Base-by-base conservation (phyloP, 2,888 invertebrate genomes). In the Dioctria linearis region DNA sequence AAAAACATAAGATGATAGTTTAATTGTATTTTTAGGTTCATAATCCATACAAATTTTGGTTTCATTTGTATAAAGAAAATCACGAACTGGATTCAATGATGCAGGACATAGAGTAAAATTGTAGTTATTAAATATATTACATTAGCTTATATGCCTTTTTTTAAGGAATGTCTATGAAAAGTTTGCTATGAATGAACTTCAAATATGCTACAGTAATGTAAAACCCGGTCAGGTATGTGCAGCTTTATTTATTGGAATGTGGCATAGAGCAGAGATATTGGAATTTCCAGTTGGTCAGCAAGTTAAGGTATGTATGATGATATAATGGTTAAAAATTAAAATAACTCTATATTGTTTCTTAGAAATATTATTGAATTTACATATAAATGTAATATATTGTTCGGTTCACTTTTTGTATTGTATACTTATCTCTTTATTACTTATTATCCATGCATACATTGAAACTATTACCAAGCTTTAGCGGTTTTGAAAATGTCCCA, bases 21-120 rank as follows among this genome's bases (percentile, higher is more conserved):
- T 25, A 25, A 13, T 4, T 61, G 11, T 61, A 61, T 13, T 13
- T 40, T 63, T 78, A 78, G 76, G 49, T 78, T 49, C 81, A 82
- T 61, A 82, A 78, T 61, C 82, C 82, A 6, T 82, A 73, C 40
- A 82, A 81, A 75, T 82, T 82, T 80, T 82, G 82, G 82, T 82
- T 82, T 57, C 81, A 82, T 65, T 3, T 81, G 11, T 43, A 61
- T 40, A 78, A 81, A 73, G 75, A 78, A 57, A 78, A 80, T 43
- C 25, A 73, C 39, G 82, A 82, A 59, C 54, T 82, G 13, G 82
- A 82, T 59, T 54, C 43, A 4, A 37, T 82, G 13, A 82, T 82
- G 82, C 54, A 80, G 9, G 65, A 82, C 51, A 71, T 82, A 5
- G 82, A 82, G 81, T 80, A 65, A 63, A 25, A 25, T 25, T 25